Evolutionary conservation across 2,888 invertebrate genomes (phyloP).

Genomic region (Globia sparganii): DNA sequence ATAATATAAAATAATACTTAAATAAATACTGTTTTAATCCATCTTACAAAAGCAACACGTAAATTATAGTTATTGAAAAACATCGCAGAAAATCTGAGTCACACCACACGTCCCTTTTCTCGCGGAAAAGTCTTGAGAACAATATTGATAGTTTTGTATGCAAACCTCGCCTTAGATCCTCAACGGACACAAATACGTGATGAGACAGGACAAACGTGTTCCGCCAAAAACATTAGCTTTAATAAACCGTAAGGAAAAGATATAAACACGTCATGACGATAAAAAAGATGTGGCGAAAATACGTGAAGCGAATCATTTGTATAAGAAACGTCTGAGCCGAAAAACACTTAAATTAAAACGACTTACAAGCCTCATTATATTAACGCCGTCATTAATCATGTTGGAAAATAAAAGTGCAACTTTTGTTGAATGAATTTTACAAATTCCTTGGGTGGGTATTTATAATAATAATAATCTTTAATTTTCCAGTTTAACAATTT

Average conservation of each 20-base stretch:
- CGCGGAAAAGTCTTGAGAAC: constrained; percentile 6
- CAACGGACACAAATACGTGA: constrained; percentile 32
- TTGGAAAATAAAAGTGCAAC: constrained; percentile 13
- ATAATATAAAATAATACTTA: too few relatives aligned
- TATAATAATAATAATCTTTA: too few relatives aligned
- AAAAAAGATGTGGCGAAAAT: constrained; percentile 37
- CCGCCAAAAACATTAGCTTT: constrained; percentile 25
- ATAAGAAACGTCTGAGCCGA: neutral
- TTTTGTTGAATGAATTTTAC: constrained; percentile 13
- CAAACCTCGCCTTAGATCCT: constrained; percentile 22
- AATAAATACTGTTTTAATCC: neutral
- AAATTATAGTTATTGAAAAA: neutral
- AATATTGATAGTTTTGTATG: constrained; percentile 38
- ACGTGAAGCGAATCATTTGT: constrained; percentile 28
- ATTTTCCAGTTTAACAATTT: too few relatives aligned
- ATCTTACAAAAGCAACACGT: neutral
- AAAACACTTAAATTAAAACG: constrained; percentile 26
- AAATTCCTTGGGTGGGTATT: too few relatives aligned
- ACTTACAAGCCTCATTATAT: constrained; percentile 12
- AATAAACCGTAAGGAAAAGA: constrained; percentile 48
- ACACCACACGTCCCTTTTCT: neutral
- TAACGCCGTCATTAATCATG: constrained; percentile 14
- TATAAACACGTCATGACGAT: constrained; percentile 34
- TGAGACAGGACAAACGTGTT: constrained; percentile 35
- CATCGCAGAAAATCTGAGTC: constrained; percentile 22